These are phyloP conservation scores for Empidonax alnorum DNA, from an alignment of 2,113 vertebrate species.

Conservation along the genomic window DNA sequence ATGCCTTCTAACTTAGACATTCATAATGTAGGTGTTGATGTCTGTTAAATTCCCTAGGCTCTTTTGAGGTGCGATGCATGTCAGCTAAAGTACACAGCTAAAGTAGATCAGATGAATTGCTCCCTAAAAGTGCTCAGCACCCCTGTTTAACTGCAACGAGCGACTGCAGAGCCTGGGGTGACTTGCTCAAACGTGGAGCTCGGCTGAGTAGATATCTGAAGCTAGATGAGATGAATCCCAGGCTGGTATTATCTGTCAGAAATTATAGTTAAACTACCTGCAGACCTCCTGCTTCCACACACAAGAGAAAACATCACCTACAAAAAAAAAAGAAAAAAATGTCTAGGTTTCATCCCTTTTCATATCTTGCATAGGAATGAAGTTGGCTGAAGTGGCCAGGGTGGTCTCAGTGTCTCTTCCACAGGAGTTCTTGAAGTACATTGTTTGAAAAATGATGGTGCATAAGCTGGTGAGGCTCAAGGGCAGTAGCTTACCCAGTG, in stretches of 20 bases:
- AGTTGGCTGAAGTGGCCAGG: neutral
- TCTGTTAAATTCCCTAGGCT: neutral
- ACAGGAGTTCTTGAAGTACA: conserved; percentile 49
- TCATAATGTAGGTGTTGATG: neutral
- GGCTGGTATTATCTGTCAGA: neutral
- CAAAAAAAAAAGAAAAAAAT: neutral
- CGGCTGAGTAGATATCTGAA: neutral
- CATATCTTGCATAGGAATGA: rapidly evolving
- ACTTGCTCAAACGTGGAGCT: neutral
- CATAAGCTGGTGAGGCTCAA: conserved; percentile 72
- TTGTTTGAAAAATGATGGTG: conserved; percentile 76
- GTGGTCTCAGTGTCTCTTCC: neutral
- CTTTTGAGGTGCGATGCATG: neutral
- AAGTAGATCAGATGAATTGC: conserved; percentile 11
- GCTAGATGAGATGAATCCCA: neutral
- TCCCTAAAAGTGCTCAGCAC: neutral
- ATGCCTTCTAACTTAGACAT: neutral
- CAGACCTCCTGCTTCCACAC: neutral
- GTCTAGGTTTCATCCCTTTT: neutral
- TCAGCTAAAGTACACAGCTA: conserved; percentile 21
- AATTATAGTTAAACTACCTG: neutral
- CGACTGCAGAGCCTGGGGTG: neutral
- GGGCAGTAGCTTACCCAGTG: conserved; percentile 73
- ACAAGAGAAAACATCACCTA: neutral
- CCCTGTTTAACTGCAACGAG: neutral